Evolutionary conservation across 2,797 vertebrate species (phyloP).

Genomic region (Schizothorax lantsangensis): DNA sequence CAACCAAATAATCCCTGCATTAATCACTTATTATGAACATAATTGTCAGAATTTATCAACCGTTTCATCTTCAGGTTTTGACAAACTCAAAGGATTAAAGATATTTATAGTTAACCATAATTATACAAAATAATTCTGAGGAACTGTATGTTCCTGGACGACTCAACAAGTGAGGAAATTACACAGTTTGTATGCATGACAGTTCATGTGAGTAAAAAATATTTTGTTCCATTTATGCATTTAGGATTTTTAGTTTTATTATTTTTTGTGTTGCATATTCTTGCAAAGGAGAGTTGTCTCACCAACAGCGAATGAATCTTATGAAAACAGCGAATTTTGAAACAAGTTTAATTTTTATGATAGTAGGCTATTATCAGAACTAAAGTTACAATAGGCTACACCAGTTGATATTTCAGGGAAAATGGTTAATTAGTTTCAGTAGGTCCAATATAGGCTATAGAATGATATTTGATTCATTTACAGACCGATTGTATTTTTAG

Average conservation of each 20-base stretch:
- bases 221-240: not conserved
- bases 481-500: not conserved
- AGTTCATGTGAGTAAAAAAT: not conserved
- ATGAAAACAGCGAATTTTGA: not conserved
- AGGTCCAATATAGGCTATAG: not conserved
- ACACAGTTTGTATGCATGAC: constrained; percentile 7
- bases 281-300: not conserved
- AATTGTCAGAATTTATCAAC: constrained; percentile 10
- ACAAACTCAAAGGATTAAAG: constrained; percentile 5
- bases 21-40: constrained; percentile 26
- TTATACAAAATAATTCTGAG: constrained; percentile 17
- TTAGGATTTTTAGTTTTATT: not conserved
- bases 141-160: not conserved
- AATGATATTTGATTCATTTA: not conserved
- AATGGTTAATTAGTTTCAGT: not conserved
- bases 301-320: not conserved
- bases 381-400: not conserved
- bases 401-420: not conserved
- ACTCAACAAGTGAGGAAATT: constrained; percentile 33
- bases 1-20: not conserved
- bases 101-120: constrained; percentile 20
- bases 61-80: constrained; percentile 23
- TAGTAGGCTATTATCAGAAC: not conserved
- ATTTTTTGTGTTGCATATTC: not conserved
- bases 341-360: not conserved